These are phyloP conservation scores for Epinephelus malabaricus DNA, from an alignment of 2,797 vertebrate species.

Conservation along the genomic window DNA sequence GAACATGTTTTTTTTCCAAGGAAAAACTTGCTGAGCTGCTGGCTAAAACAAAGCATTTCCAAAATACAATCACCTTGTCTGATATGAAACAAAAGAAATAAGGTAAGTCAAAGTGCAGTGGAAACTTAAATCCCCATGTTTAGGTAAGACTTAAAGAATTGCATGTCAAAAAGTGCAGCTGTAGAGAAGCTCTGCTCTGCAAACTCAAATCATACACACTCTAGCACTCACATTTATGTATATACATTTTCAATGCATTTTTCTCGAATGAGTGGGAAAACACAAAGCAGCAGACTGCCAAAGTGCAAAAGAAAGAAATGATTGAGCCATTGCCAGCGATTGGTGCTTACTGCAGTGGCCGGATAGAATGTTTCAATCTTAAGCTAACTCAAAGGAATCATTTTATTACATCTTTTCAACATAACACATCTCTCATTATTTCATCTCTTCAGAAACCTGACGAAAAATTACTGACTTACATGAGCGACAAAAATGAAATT, in stretches of 20 bases:
- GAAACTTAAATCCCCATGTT: conserved; percentile 43
- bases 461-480: conserved; percentile 40
- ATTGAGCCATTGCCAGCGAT: conserved; percentile 39
- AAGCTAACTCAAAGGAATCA: conserved; percentile 42
- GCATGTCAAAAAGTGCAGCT: conserved; percentile 69
- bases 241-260: conserved; percentile 39
- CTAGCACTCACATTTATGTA: conserved; percentile 29
- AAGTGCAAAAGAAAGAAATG: conserved; percentile 76
- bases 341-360: conserved; percentile 34
- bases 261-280: conserved; percentile 38
- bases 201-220: conserved; percentile 37
- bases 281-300: conserved; percentile 41
- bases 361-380: conserved; percentile 20
- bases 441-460: conserved; percentile 22
- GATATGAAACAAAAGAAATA: conserved; percentile 62
- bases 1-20: conserved; percentile 25
- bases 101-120: conserved; percentile 64
- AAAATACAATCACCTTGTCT: conserved; percentile 80
- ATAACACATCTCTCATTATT: conserved; percentile 19
- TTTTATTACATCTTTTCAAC: conserved; percentile 45
- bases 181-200: conserved; percentile 37
- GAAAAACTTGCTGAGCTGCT: conserved; percentile 37
- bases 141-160: conserved; percentile 68
- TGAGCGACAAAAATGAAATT: conserved; percentile 45
- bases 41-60: conserved; percentile 49